Base-by-base conservation (phyloP, 2,888 invertebrate species). In the Tyria jacobaeae region DNA sequence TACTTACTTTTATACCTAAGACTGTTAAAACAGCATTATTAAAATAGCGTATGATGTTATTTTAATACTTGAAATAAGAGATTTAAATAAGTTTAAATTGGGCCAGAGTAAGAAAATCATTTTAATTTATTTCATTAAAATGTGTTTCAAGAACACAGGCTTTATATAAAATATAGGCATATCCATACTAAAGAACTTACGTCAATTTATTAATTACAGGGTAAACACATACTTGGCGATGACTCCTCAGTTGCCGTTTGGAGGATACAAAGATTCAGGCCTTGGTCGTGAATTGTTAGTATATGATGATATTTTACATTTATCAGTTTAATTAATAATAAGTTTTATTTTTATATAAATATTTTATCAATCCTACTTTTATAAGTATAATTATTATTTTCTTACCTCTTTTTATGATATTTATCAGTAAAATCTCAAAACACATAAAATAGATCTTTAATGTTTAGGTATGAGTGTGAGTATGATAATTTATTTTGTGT, bases 201-300 rank as follows among this genome's bases (percentile, higher is more conserved):
- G n/a, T n/a, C n/a, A n/a, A 14, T 25, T 14, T 48, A 48, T 0
- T 51, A 34, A 54, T 80, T 78, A 47, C 71, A 86, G 86, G 83
- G 82, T 86, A 15, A 86, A 97, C 83, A 95, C 95, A 62, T 97
- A 96, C 73, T 94, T 96, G 75, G 89, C 89, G 21, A 87, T 95
- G 10, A 88, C 91, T 9, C 91, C 95, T 0, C 97, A 97, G 84
- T 95, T 96, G 37, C 97, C 98, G 3, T 98, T 98, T 80, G 98
- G 98, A 49, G 98, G 98, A 41, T 97, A 95, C 85, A 98, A 98
- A 82, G 95, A 96, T 72, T 97, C 97, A 24, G 98, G 98, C 68
- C 94, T 96, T 68, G 97, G 98, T 68, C 83, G 89, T 41, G 89
- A 90, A 77, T 78, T 72, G 90, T 89, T 79, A 79, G 86, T 79